These are phyloP conservation scores for Schlechtendalia chinensis DNA, from an alignment of 1,140 invertebrate species.

Conservation along the genomic window DNA sequence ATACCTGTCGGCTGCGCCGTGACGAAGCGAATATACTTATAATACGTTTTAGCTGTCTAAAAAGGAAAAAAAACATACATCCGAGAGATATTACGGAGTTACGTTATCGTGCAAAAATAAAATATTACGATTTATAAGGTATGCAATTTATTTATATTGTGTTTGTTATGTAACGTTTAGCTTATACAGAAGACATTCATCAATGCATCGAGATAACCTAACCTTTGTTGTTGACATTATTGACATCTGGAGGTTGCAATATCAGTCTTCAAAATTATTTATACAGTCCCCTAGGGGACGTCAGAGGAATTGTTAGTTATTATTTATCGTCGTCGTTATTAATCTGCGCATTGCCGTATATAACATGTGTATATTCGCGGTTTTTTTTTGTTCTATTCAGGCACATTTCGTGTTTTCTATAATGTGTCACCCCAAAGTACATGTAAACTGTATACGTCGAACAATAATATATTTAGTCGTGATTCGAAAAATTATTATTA, in stretches of 20 bases:
- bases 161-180: too few relatives aligned
- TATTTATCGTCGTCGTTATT: background rate
- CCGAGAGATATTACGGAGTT: background rate
- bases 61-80: background rate
- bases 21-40: too few relatives aligned
- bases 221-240: background rate
- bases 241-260: conserved; percentile 2
- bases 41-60: background rate
- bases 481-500: too few relatives aligned
- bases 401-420: too few relatives aligned
- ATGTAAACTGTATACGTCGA: too few relatives aligned
- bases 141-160: background rate
- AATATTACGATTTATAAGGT: background rate
- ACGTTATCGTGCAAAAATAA: background rate
- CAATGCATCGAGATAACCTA: background rate
- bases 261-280: background rate
- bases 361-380: too few relatives aligned
- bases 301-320: background rate
- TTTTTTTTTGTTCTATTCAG: too few relatives aligned
- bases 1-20: background rate
- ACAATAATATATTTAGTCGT: too few relatives aligned
- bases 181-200: background rate
- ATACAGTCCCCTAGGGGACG: background rate
- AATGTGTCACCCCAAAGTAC: too few relatives aligned
- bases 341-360: background rate